Conservation (phyloP, 2,797 vertebrate genomes). For the Vespertilio murinus region DNA sequence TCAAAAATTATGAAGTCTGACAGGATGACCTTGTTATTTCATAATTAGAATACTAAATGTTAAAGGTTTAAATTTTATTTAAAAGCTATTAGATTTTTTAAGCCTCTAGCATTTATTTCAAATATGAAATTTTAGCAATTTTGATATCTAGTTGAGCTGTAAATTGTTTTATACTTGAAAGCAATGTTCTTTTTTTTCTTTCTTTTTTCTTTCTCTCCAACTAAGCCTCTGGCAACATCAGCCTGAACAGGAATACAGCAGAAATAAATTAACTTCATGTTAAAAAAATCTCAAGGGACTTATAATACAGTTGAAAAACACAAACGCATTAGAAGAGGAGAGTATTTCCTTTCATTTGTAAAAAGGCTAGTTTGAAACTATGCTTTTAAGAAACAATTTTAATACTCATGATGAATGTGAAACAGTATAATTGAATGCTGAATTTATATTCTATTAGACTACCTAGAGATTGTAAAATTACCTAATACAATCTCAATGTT, state of each 20-base stretch:
- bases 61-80: conserved; percentile 14
- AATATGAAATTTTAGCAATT: conserved; percentile 37
- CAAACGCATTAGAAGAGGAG: conserved; percentile 85
- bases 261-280: conserved; percentile 86
- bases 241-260: conserved; percentile 76
- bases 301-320: conserved; percentile 81
- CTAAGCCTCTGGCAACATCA: conserved; percentile 80
- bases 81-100: conserved; percentile 27
- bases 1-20: conserved; percentile 9
- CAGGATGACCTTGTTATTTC: background rate
- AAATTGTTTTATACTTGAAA: conserved; percentile 40
- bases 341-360: conserved; percentile 77
- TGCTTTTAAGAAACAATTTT: conserved; percentile 46
- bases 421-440: conserved; percentile 33
- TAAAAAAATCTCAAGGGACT: conserved; percentile 81
- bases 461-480: background rate
- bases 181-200: conserved; percentile 59
- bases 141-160: conserved; percentile 36
- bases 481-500: background rate
- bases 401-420: conserved; percentile 20
- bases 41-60: conserved; percentile 27
- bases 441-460: conserved; percentile 37
- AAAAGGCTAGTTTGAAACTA: conserved; percentile 65
- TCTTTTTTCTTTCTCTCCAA: conserved; percentile 5
- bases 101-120: background rate